phyloP scores from a whole-genome alignment of 2,888 invertebrate species.

The Strigamia transsilvanica region DNA sequence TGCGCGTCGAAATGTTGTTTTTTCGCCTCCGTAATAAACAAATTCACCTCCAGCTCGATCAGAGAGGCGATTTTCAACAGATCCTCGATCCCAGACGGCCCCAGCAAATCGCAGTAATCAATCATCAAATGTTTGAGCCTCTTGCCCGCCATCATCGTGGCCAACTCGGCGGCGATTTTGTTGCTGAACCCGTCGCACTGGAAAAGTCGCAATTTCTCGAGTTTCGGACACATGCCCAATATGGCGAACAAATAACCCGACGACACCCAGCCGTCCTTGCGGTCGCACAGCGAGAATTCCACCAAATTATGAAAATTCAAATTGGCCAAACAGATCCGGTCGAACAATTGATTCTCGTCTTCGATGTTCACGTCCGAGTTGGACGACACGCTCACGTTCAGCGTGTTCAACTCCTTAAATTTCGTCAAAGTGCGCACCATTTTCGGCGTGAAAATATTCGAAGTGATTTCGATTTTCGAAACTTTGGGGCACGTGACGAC shows the following conservation, averaged over 20 bases:
- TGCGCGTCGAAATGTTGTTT: neutral
- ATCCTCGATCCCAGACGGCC: neutral
- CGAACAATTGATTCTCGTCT: neutral
- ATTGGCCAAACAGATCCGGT: neutral
- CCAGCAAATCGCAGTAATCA: neutral
- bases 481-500: conserved; percentile 15
- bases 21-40: neutral
- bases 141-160: neutral
- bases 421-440: neutral
- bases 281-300: neutral
- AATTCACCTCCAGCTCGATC: neutral
- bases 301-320: neutral
- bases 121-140: neutral
- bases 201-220: neutral
- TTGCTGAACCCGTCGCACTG: neutral
- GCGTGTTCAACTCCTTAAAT: neutral
- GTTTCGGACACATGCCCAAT: neutral
- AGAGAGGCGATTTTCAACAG: neutral
- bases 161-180: neutral
- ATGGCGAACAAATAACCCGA: neutral
- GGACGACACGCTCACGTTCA: neutral
- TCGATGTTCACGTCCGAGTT: neutral
- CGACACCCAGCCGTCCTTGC: neutral
- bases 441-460: neutral
- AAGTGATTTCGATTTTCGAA: neutral